phyloP scores from a whole-genome alignment of 2,113 vertebrate genomes.

The Oreocharis arfaki region DNA sequence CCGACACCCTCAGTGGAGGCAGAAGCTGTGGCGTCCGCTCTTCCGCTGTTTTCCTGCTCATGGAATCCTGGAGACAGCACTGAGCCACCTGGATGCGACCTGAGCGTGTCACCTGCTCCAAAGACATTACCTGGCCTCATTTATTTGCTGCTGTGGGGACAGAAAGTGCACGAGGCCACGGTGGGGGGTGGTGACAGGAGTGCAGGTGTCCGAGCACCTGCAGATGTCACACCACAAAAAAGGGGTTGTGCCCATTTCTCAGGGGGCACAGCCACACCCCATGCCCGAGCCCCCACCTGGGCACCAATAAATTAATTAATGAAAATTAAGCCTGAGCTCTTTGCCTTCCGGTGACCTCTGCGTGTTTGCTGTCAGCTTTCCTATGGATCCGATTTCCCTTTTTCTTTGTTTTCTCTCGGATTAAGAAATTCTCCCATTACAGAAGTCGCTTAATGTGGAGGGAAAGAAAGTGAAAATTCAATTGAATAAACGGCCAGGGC shows the following conservation, averaged over 20 bases:
- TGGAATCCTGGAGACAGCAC: fast-evolving
- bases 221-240: neutral
- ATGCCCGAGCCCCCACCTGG: neutral
- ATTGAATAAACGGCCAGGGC: neutral
- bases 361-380: neutral
- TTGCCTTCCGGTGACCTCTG: neutral
- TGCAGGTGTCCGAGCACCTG: neutral
- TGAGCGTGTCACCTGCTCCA: fast-evolving
- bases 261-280: neutral
- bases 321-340: neutral
- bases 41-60: neutral
- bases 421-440: conserved; percentile 25
- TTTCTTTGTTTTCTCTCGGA: neutral
- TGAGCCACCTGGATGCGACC: neutral
- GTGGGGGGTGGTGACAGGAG: neutral
- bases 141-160: neutral
- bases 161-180: fast-evolving
- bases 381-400: neutral
- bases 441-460: neutral
- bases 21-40: neutral
- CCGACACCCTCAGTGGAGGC: neutral
- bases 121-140: neutral
- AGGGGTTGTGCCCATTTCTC: neutral
- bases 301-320: neutral
- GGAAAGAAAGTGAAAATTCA: conserved; percentile 41